Evolutionary conservation across 2,888 invertebrate species (phyloP), one percentile per base, ranked within the genome.

Genomic region (Orthonevra nobilis): DNA sequence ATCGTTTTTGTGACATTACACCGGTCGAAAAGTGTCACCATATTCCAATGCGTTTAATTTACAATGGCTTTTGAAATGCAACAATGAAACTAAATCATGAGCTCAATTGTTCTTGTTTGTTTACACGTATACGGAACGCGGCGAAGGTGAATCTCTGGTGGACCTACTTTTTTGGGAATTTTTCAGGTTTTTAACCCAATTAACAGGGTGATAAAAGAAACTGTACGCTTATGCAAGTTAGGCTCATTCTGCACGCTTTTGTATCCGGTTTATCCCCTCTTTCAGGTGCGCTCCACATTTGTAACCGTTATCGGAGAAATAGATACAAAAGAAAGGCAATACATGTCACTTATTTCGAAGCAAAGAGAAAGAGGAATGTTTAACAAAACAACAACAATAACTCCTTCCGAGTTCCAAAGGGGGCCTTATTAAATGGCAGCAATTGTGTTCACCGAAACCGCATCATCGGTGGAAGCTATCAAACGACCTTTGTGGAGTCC

Each of bases 111-210:
- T 46, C 36, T 36, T 19, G 9, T 32, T 38, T 6, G 14, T 52
- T 34, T 58, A 7, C 6, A 26, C 14, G 12, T 15, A 6, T 0
- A 1, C 2, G n/a, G 4, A 2, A 4, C 46, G 2, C 15, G 38
- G 10, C 38, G 26, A 68, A 60, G 50, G 52, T 50, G 63, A 63
- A 58, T 70, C 70, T 64, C 38, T 48, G 32, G 17, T 48, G 48
- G 64, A 77, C 72, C 77, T 77, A 72, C 64, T 54, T 70, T 70
- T 44, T 50, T 14, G 40, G 52, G 17, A 34, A 23, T 44, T 58
- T n/a, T 56, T 63, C 36, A 36, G 44, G 44, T 52, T 77, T n/a
- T 64, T 60, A 66, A 72, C 77, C 77, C 46, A 77, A 72, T 77
- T 77, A 77, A 54, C 52, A 38, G 23, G 64, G 63, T 20, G 70